phyloP scores from a whole-genome alignment of 2,113 vertebrate genomes.

The Verasper variegatus region DNA sequence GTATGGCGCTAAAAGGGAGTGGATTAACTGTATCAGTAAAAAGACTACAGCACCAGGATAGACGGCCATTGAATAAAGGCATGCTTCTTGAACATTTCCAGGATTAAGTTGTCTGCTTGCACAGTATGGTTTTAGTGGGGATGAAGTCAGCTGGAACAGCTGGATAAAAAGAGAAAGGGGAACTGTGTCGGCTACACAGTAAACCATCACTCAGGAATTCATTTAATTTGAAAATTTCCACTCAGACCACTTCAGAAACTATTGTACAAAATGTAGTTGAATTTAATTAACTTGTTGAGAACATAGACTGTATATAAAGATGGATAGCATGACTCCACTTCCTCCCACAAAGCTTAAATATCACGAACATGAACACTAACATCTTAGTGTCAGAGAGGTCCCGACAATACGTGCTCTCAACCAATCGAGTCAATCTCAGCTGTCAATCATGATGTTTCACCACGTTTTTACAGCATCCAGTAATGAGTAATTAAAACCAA shows the following conservation, averaged over 20 bases:
- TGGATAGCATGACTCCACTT: background rate
- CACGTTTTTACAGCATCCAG: no score
- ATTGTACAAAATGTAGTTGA: background rate
- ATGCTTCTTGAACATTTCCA: slow-evolving; percentile 6
- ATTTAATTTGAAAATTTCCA: background rate
- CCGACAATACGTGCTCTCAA: no score
- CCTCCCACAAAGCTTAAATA: background rate
- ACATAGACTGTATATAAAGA: background rate
- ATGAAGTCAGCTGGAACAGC: slow-evolving; percentile 8
- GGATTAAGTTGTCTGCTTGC: background rate
- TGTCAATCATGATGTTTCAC: no score
- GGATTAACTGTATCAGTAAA: background rate
- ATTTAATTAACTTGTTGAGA: background rate
- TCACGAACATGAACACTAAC: no score
- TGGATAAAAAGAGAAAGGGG: background rate
- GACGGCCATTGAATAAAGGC: slow-evolving; percentile 9
- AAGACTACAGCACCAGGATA: background rate
- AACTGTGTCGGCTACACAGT: background rate
- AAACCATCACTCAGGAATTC: background rate
- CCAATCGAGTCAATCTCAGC: no score
- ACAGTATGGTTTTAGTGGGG: background rate
- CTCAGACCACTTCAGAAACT: background rate
- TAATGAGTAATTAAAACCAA: no score
- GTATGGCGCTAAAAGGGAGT: background rate
- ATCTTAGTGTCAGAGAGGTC: no score